A percentile compares a stretch with the other conserved stretches of the same genome.
Evolutionary conservation across 2,797 vertebrate species (phyloP).

Genomic region (Bufotes viridis): DNA sequence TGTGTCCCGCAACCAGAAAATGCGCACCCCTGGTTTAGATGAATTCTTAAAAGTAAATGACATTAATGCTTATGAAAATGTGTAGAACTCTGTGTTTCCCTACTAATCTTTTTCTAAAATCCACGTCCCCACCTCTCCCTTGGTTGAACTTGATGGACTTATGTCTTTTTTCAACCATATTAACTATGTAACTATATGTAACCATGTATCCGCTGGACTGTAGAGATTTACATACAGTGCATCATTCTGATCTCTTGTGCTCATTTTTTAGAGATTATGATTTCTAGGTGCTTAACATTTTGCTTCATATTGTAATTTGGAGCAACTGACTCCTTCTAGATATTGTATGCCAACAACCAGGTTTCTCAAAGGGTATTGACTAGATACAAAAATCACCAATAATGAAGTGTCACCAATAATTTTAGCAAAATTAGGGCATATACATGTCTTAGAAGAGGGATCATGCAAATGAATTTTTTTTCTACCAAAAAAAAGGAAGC

Average conservation of each 20-base stretch:
- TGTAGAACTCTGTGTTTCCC: too few species aligned
- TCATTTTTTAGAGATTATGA: neutral
- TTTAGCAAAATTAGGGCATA: neutral
- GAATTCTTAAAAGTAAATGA: too few species aligned
- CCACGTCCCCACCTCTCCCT: too few species aligned
- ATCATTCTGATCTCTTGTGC: neutral
- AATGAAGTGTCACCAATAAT: neutral
- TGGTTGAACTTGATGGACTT: too few species aligned
- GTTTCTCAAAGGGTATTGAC: neutral
- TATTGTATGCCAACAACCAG: neutral
- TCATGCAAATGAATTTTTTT: too few species aligned
- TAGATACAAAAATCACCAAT: neutral
- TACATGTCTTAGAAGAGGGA: neutral
- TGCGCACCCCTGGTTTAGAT: too few species aligned
- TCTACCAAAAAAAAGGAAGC: too few species aligned
- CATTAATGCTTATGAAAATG: too few species aligned
- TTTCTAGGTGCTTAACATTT: neutral
- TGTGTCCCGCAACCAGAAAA: too few species aligned
- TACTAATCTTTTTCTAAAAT: too few species aligned
- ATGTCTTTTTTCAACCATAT: too few species aligned
- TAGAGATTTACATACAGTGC: neutral
- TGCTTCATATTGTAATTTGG: too few species aligned
- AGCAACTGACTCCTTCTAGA: neutral
- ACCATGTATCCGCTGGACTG: neutral
- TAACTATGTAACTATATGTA: neutral